Conservation (phyloP, 1,140 invertebrate species). For the Monochamus saltuarius region DNA sequence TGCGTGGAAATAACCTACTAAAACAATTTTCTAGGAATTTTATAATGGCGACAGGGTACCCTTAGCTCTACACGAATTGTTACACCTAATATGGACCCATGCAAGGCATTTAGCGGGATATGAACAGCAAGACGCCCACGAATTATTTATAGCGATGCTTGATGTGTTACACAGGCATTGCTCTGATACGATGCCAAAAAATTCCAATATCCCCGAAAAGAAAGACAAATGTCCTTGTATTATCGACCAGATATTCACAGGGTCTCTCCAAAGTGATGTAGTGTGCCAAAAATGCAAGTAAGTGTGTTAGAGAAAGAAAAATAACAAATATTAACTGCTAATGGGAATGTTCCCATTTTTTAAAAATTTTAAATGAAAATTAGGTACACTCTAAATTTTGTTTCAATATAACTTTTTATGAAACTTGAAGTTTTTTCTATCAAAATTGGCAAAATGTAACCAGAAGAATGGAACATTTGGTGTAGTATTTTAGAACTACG, state of each 20-base stretch:
- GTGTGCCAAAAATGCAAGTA: constrained; percentile 93
- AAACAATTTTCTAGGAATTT: constrained; percentile 67
- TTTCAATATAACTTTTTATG: too few species aligned
- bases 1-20: too few species aligned
- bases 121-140: constrained; percentile 98
- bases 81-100: constrained; percentile 96
- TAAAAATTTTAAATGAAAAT: too few species aligned
- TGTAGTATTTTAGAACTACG: too few species aligned
- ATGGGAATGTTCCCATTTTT: too few species aligned
- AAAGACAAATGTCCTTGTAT: constrained; percentile 86
- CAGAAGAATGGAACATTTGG: too few species aligned
- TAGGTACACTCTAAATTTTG: too few species aligned
- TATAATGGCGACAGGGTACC: constrained; percentile 88
- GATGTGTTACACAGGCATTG: constrained; percentile 88
- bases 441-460: too few species aligned
- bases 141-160: constrained; percentile 95
- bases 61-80: constrained; percentile 81
- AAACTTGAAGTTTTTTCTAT: too few species aligned
- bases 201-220: constrained; percentile 20
- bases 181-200: constrained; percentile 36
- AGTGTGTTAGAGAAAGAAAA: constrained; percentile 43
- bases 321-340: too few species aligned
- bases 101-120: constrained; percentile 93
- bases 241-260: constrained; percentile 97
- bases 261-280: constrained; percentile 93